A percentile compares a stretch with the other conserved stretches of the same genome.
phyloP scores from a whole-genome alignment of 2,888 invertebrate genomes.

The Hofmannophila pseudospretella region DNA sequence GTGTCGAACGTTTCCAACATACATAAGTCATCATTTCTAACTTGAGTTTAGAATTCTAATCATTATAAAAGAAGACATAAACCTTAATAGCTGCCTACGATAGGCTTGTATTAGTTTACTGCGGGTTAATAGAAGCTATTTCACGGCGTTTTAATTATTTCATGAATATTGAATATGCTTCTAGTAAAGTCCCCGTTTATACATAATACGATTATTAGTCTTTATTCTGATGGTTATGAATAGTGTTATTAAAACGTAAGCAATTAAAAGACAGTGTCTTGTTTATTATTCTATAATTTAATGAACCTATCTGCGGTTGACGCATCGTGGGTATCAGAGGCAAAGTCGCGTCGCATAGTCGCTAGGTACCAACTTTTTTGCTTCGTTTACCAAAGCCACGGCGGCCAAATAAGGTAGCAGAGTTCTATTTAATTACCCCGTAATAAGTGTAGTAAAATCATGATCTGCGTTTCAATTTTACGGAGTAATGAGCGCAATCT shows the following conservation, averaged over 20 bases:
- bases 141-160: conserved; percentile 51
- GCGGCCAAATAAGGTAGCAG: conserved; percentile 51
- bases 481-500: conserved; percentile 30
- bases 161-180: conserved; percentile 56
- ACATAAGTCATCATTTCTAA: conserved; percentile 27
- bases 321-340: conserved; percentile 16
- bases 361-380: conserved; percentile 38
- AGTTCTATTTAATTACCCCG: conserved; percentile 62
- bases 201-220: conserved; percentile 27
- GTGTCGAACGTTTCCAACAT: conserved; percentile 3
- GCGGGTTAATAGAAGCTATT: conserved; percentile 11
- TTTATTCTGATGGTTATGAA: conserved; percentile 30
- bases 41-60: conserved; percentile 25
- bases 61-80: conserved; percentile 42
- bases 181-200: conserved; percentile 19
- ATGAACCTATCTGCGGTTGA: conserved; percentile 31
- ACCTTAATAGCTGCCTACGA: conserved; percentile 35
- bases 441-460: conserved; percentile 61
- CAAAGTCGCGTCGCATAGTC: conserved; percentile 17
- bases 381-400: conserved; percentile 35
- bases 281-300: conserved; percentile 46
- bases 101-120: conserved; percentile 8
- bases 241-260: conserved; percentile 40
- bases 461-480: conserved; percentile 51
- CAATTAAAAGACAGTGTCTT: conserved; percentile 44